Evolutionary conservation across 2,888 invertebrate genomes (phyloP), one percentile per base, ranked within the genome.

Genomic region (Cremastinae sp.): DNA sequence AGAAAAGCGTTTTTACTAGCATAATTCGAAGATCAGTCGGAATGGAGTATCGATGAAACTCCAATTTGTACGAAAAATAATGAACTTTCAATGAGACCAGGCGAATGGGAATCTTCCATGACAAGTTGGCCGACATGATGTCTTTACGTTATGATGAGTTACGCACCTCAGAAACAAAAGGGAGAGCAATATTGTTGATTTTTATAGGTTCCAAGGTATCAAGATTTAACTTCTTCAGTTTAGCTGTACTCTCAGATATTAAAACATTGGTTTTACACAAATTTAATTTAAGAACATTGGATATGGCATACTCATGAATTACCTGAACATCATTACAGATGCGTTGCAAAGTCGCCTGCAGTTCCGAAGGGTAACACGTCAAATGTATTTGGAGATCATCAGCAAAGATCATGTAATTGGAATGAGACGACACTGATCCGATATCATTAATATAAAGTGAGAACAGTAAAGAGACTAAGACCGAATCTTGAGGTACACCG

Each of bases 41-140:
- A 12, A 2, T 75, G 35, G 1, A 59, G 51, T 14, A 59, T 66
- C 0, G 9, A n/a, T 0, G 74, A 56, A 0, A 70, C 0, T 16
- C 70, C 64, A 16, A 62, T 43, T 20, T 74, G 70, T 2, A 74
- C 74, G 2, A 37, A 12, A 22, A 69, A 64, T 12, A 69, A 64
- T 9, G 62, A 74, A 9, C n/a, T n/a, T n/a, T n/a, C n/a, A n/a
- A n/a, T n/a, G n/a, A n/a, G n/a, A n/a, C n/a, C n/a, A n/a, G n/a
- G 69, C 62, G 0, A 61, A 8, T 14, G 18, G 28, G 41, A n/a
- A 20, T 18, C 9, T 37, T 55, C 74, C 64, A 74, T 0, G 69
- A 55, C 8, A 74, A 16, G 1, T 62, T 55, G 0, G 62, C 0
- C 3, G 22, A 41, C 12, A 64, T 20, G 0, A 47, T 8, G 0